These are phyloP conservation scores for Hemistola chrysoprasaria DNA, from an alignment of 2,888 invertebrate genomes.

Conservation along the genomic window DNA sequence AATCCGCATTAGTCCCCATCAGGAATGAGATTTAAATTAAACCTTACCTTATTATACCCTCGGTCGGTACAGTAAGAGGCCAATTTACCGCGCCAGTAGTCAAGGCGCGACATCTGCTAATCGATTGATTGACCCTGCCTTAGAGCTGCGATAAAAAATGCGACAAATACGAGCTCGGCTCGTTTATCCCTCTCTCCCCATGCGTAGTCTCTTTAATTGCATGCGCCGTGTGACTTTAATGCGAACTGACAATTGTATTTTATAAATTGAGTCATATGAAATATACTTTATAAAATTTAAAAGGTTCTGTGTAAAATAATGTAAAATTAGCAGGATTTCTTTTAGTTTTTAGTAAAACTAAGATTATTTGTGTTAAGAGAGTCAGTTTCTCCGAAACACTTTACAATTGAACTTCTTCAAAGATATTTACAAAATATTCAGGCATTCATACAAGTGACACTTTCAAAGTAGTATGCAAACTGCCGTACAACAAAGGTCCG, in stretches of 20 bases:
- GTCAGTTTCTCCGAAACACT: too few relatives aligned
- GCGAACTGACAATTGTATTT: constrained; percentile 20
- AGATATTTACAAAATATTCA: too few relatives aligned
- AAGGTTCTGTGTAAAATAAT: too few relatives aligned
- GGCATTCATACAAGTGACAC: constrained; percentile 1
- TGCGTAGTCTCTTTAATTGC: constrained; percentile 49
- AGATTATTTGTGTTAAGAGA: too few relatives aligned
- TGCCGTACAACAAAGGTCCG: constrained; percentile 33
- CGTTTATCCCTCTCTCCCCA: constrained; percentile 49
- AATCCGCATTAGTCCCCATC: too few relatives aligned
- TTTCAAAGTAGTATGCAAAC: constrained; percentile 1
- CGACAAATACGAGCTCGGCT: constrained; percentile 47
- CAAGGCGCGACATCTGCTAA: constrained; percentile 77
- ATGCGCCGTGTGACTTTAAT: constrained; percentile 33
- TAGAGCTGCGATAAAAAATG: constrained; percentile 56
- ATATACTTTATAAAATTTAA: too few relatives aligned
- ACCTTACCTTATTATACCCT: constrained; percentile 60
- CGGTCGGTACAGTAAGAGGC: constrained; percentile 53
- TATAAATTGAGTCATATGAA: constrained; percentile 8
- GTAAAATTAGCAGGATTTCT: too few relatives aligned
- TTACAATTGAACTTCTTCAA: too few relatives aligned
- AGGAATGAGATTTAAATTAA: constrained; percentile 41
- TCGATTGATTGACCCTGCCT: constrained; percentile 79
- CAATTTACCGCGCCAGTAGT: constrained; percentile 77
- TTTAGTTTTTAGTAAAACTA: too few relatives aligned